phyloP scores from a whole-genome alignment of 2,797 vertebrate species.

The Coranthus polyacanthus region DNA sequence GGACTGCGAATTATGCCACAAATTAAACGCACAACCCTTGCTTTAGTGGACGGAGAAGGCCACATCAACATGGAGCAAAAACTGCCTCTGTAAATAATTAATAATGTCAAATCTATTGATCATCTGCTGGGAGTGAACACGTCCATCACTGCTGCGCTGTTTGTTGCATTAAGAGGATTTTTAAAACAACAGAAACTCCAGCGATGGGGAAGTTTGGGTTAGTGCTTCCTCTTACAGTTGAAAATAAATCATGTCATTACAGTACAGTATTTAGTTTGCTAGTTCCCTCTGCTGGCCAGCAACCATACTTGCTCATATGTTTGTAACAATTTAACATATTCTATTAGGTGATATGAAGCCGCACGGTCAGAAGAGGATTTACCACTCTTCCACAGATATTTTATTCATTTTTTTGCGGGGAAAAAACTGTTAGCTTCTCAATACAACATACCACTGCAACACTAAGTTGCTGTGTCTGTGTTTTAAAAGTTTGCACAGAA shows the following conservation, averaged over 20 bases:
- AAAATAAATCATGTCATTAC: conserved; percentile 17
- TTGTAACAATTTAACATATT: conserved; percentile 5
- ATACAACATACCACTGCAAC: background rate
- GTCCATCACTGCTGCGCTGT: conserved; percentile 2
- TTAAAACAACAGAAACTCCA: conserved; percentile 41
- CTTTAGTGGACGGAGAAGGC: conserved; percentile 10
- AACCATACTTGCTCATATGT: conserved; percentile 23
- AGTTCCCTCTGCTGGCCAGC: conserved; percentile 82
- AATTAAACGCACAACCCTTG: background rate
- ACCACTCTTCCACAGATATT: background rate
- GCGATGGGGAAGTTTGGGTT: conserved; percentile 50
- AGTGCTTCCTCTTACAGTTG: conserved; percentile 60
- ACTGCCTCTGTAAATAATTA: background rate
- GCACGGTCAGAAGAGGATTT: background rate
- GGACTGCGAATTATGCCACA: conserved; percentile 1
- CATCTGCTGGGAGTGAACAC: background rate
- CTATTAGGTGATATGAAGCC: conserved; percentile 4
- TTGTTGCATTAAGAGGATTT: conserved; percentile 14
- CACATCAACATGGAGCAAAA: background rate
- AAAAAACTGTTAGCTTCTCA: background rate
- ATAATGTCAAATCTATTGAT: conserved; percentile 2
- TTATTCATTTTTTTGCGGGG: background rate
- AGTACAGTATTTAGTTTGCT: conserved; percentile 67
- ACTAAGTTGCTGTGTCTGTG: conserved; percentile 5
- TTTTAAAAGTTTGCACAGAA: conserved; percentile 8